Conservation (phyloP, 2,113 vertebrate genomes). For the Plecturocebus donacophilus region DNA sequence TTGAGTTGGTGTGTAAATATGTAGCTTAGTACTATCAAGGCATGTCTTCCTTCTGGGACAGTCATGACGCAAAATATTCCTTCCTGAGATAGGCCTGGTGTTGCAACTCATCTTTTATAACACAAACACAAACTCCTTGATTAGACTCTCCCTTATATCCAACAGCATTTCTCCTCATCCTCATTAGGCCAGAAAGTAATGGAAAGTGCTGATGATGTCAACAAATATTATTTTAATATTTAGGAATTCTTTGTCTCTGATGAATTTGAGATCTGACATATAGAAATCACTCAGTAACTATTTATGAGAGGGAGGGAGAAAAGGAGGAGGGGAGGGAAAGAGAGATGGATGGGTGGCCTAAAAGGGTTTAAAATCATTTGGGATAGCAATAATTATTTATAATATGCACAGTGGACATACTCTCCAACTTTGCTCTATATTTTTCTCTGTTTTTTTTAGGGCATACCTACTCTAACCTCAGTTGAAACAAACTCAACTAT, state of each 20-base stretch:
- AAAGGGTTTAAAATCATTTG: background rate
- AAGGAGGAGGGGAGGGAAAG: background rate
- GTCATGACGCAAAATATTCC: background rate
- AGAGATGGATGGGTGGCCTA: background rate
- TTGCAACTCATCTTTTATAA: background rate
- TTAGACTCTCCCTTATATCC: background rate
- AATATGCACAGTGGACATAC: background rate
- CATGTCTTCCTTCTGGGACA: background rate
- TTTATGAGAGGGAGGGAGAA: fast-evolving
- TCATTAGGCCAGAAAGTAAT: background rate
- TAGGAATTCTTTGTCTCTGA: background rate
- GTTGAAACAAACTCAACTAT: background rate
- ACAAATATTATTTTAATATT: background rate
- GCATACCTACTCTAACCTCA: background rate
- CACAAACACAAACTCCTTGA: background rate
- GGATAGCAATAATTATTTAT: background rate
- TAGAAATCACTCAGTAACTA: background rate
- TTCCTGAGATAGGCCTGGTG: background rate
- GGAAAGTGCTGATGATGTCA: background rate
- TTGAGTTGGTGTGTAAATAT: background rate
- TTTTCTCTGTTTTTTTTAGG: background rate
- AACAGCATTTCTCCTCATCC: background rate
- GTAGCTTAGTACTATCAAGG: background rate
- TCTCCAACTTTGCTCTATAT: background rate
- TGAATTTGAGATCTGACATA: background rate